Percentiles rank a stretch among this genome's conserved stretches.
Conservation (phyloP, 2,797 vertebrate genomes). For the Coracias cyanogaster region DNA sequence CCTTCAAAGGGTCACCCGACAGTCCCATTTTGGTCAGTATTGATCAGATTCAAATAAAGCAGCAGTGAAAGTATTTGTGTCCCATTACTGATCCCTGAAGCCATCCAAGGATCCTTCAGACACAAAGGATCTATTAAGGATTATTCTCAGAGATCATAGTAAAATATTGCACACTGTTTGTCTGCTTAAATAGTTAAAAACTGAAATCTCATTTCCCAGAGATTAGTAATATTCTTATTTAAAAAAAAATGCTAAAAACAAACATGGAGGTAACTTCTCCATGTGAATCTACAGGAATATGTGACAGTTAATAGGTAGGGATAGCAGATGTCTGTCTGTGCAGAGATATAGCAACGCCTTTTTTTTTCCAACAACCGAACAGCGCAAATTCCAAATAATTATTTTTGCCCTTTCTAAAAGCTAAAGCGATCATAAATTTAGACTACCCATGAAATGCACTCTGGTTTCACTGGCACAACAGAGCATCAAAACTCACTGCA, state of each 20-base stretch:
- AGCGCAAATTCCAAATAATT: not conserved
- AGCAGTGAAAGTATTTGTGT: conserved; percentile 16
- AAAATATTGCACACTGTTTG: conserved; percentile 47
- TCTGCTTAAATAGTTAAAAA: conserved; percentile 39
- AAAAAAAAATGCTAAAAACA: conserved; percentile 48
- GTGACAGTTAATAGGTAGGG: not conserved
- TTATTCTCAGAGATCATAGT: conserved; percentile 34
- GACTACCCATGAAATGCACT: not conserved
- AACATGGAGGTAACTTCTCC: conserved; percentile 12
- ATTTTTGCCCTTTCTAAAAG: conserved; percentile 6
- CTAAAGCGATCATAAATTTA: not conserved
- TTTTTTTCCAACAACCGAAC: not conserved
- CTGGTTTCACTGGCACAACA: not conserved
- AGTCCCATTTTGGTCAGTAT: conserved; percentile 15
- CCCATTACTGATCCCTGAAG: conserved; percentile 14
- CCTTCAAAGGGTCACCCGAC: not conserved
- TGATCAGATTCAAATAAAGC: not conserved
- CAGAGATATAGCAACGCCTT: not conserved
- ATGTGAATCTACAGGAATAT: not conserved
- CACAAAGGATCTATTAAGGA: conserved; percentile 40
- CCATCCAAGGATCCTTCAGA: conserved; percentile 24
- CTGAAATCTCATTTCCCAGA: conserved; percentile 10
- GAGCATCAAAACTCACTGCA: not conserved
- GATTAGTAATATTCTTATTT: not conserved
- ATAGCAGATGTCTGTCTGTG: not conserved